These are phyloP conservation scores for Columba livia DNA, from an alignment of 2,113 vertebrate genomes.

Conservation along the genomic window DNA sequence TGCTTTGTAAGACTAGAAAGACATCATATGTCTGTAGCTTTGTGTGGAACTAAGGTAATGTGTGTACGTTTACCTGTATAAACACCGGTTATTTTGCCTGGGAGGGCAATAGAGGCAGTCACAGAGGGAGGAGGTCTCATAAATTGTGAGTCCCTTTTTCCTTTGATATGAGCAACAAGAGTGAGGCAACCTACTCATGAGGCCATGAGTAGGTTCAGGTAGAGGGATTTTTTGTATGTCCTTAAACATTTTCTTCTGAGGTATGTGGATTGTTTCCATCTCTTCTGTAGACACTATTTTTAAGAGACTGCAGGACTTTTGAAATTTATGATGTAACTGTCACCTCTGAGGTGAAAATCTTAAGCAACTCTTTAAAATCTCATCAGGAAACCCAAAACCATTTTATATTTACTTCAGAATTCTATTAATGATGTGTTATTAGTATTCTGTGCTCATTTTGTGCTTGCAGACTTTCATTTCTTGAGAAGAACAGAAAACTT, in stretches of 20 bases:
- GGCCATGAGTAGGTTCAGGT: background rate
- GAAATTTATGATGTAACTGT: background rate
- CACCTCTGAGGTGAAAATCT: background rate
- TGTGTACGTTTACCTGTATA: accelerated
- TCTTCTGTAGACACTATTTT: background rate
- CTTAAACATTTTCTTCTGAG: background rate
- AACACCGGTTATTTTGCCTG: background rate
- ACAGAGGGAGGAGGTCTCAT: background rate
- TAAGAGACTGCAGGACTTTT: background rate
- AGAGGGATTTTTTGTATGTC: background rate
- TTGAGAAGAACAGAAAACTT: background rate
- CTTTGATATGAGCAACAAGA: background rate
- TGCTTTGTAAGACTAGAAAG: background rate
- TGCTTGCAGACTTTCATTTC: background rate
- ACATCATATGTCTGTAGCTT: background rate
- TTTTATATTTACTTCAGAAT: background rate
- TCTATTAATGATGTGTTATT: background rate
- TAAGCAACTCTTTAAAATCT: background rate
- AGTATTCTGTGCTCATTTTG: background rate
- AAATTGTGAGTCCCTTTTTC: background rate
- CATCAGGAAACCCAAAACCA: background rate
- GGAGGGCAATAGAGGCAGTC: background rate
- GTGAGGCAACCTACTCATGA: background rate
- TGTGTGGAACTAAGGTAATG: background rate
- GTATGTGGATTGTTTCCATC: background rate